Percentiles rank a stretch among this genome's conserved stretches.
These are phyloP conservation scores for Lysandra bellargus DNA, from an alignment of 2,888 invertebrate genomes.

Conservation along the genomic window DNA sequence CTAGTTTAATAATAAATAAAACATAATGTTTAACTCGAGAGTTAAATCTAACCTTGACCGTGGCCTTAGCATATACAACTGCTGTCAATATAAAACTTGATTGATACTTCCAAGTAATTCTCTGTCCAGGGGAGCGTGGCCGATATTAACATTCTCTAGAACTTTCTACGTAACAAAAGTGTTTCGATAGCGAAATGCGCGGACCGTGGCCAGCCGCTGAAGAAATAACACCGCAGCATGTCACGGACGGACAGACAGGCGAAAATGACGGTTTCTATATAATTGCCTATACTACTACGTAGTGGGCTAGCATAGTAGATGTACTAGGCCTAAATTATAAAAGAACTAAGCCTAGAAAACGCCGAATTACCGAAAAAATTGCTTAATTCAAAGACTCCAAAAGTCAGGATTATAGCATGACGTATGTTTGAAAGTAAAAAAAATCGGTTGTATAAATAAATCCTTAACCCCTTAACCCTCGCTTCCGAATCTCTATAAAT, in stretches of 20 bases:
- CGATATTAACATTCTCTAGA: conserved; percentile 15
- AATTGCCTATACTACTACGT: not conserved
- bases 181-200: conserved; percentile 7
- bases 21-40: too few species aligned
- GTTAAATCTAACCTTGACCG: too few species aligned
- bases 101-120: not conserved
- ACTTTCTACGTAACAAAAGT: conserved; percentile 18
- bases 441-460: too few species aligned
- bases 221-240: not conserved
- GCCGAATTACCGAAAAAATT: too few species aligned
- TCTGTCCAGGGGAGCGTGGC: not conserved
- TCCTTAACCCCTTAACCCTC: too few species aligned
- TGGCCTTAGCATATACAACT: not conserved
- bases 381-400: too few species aligned
- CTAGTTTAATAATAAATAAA: too few species aligned
- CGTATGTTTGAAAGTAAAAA: too few species aligned
- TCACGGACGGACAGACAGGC: conserved; percentile 5
- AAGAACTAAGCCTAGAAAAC: too few species aligned
- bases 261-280: not conserved
- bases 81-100: not conserved
- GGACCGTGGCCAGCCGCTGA: not conserved
- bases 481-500: too few species aligned
- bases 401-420: too few species aligned
- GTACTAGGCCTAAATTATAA: too few species aligned
- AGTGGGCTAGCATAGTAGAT: not conserved